Evolutionary conservation across 30 jellyfish, hydroid and myxozoan genomes (phyloP), one percentile per base, ranked within the genome.

Genomic region (Calvadosia cruxmelitensis): DNA sequence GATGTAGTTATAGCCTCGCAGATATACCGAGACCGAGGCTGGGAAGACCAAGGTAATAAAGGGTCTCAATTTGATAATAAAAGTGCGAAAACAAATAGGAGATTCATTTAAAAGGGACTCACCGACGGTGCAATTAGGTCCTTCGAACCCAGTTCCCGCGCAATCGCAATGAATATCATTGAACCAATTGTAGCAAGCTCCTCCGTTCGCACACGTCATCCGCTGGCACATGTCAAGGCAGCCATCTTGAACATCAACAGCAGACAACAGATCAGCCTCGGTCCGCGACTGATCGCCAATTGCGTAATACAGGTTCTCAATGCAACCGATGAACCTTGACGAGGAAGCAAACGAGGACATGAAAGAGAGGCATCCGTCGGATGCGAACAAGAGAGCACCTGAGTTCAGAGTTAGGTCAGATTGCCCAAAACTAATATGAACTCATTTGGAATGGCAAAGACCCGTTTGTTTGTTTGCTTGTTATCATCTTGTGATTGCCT

Each of bases 101-200:
- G 57, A 42, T 5, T 5, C 57, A 42, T 42, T 20, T 42, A 42
- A 5, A 42, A n/a, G n/a, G n/a, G 10, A 42, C 57, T 42, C 20
- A 42, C 57, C 15, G 10, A 42, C 20, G 15, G 57, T 42, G 20
- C 57, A 42, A 20, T 42, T 42, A 5, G 10, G 57, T 20, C 57
- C 57, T 42, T 42, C 57, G 57, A 5, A 42, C 20, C 57, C 57
- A 5, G 57, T 42, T 42, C 57, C 57, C 20, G 57, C 57, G 57
- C 57, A 42, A 42, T 42, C 57, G 20, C 57, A 42, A 42, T 42
- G 57, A 42, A 42, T 20, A 42, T 10, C 57, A 20, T 42, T 42
- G 20, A 42, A 42, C 57, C 57, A 42, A 42, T 42, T 42, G 15
- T 5, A 20, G 20, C 57, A 42, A 20, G 20, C 57, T 20, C 57